Evolutionary conservation across 23 tunicate species (phyloP).

Genomic region (Aplidium turbinatum): DNA sequence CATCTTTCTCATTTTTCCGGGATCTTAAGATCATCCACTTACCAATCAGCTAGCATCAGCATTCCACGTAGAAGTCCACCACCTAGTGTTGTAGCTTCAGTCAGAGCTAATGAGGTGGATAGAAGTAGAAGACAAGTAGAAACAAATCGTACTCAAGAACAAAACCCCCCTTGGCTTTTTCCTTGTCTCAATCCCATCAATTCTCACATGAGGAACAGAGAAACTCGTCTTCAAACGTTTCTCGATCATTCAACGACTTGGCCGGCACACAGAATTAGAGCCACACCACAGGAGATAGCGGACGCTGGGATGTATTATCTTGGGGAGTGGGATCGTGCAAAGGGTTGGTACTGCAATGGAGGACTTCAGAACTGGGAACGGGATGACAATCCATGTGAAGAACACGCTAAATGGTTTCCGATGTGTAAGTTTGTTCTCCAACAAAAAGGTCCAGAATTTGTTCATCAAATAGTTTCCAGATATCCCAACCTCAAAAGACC

Average conservation of each 20-base stretch:
- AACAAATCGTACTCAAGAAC: too few species aligned
- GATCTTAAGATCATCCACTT: too few species aligned
- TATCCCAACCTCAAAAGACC: slow-evolving; percentile 34
- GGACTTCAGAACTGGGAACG: slow-evolving; percentile 57
- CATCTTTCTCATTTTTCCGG: too few species aligned
- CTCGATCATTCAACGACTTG: slow-evolving; percentile 17
- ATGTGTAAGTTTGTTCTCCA: slow-evolving; percentile 44
- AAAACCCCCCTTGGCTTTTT: too few species aligned
- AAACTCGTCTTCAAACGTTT: slow-evolving; percentile 37
- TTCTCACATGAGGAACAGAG: slow-evolving; percentile 41
- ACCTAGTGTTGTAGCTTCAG: too few species aligned
- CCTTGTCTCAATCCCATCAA: slow-evolving; percentile 30
- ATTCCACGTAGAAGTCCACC: too few species aligned
- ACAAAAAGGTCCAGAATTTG: slow-evolving; percentile 33
- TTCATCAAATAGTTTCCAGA: slow-evolving; percentile 20
- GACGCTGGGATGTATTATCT: slow-evolving; percentile 51
- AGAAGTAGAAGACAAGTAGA: too few species aligned
- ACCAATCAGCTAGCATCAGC: too few species aligned
- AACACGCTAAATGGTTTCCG: slow-evolving; percentile 79
- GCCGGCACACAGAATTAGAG: slow-evolving; percentile 24
- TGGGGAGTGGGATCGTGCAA: slow-evolving; percentile 50
- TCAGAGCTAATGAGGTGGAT: too few species aligned
- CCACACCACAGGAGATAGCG: slow-evolving; percentile 36
- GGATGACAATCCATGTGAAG: slow-evolving; percentile 40
- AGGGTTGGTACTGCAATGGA: slow-evolving; percentile 69